phyloP scores from a whole-genome alignment of 2,888 invertebrate genomes.

The Poecilus cupreus region DNA sequence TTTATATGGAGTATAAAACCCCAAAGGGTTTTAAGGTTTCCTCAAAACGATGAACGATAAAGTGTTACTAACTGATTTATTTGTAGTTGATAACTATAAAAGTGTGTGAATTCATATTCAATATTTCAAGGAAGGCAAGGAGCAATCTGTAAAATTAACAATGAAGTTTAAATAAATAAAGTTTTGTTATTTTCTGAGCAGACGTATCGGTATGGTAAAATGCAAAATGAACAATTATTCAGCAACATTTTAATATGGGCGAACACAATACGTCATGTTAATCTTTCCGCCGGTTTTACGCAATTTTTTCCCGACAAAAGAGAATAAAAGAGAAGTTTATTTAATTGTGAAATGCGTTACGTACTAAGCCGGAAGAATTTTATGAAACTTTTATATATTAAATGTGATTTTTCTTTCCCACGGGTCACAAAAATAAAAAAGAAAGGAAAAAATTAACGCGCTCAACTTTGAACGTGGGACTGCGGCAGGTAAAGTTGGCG shows the following conservation, averaged over 20 bases:
- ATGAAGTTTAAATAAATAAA: too few relatives aligned
- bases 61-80: too few relatives aligned
- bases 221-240: background rate
- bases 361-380: slow-evolving; percentile 40
- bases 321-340: slow-evolving; percentile 39
- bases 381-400: slow-evolving; percentile 51
- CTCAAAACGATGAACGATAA: too few relatives aligned
- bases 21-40: too few relatives aligned
- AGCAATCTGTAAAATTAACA: too few relatives aligned
- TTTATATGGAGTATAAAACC: too few relatives aligned
- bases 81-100: too few relatives aligned
- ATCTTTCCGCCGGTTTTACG: slow-evolving; percentile 17
- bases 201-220: background rate
- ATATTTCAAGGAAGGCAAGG: too few relatives aligned
- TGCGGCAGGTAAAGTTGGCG: slow-evolving; percentile 8
- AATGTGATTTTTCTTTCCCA: slow-evolving; percentile 46
- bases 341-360: slow-evolving; percentile 40
- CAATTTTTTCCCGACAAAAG: slow-evolving; percentile 29
- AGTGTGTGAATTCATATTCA: too few relatives aligned
- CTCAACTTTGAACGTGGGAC: background rate
- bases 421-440: slow-evolving; percentile 36
- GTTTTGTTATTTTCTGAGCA: background rate
- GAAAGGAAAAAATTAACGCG: slow-evolving; percentile 41
- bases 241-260: slow-evolving; percentile 12
- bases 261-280: slow-evolving; percentile 30